Evolutionary conservation across 2,888 invertebrate species (phyloP).

Genomic region (Orthosia gracilis): DNA sequence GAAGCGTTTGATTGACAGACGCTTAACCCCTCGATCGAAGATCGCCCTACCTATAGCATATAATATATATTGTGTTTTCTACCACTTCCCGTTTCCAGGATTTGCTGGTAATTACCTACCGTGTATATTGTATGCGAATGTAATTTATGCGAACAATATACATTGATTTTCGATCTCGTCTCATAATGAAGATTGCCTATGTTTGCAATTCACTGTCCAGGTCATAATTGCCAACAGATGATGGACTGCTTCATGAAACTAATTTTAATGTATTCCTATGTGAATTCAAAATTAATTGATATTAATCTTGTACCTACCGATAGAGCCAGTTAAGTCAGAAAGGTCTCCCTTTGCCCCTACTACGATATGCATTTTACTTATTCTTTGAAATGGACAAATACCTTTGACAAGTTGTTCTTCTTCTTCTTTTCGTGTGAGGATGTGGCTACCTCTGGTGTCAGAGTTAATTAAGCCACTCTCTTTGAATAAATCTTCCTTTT

Average conservation of each 20-base stretch:
- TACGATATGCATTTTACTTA: no score
- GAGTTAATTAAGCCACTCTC: no score
- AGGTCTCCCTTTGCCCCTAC: no score
- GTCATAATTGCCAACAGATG: no score
- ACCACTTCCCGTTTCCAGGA: neutral
- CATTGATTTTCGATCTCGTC: neutral
- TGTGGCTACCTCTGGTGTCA: no score
- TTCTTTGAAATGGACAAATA: no score
- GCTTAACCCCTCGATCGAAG: neutral
- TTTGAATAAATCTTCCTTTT: no score
- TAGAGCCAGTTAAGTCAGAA: no score
- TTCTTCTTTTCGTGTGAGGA: no score
- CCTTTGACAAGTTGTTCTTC: no score
- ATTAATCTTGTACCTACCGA: no score
- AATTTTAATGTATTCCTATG: neutral
- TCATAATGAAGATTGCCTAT: neutral
- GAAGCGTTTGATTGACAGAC: conserved; percentile 13
- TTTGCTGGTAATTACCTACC: neutral
- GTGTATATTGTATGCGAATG: neutral
- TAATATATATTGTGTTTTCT: neutral
- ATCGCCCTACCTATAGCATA: neutral
- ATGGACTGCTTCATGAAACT: neutral
- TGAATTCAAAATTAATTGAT: no score
- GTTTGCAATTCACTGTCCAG: neutral
- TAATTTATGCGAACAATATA: neutral